Evolutionary conservation across 2,888 invertebrate genomes (phyloP).

Genomic region (Eupithecia abbreviata): DNA sequence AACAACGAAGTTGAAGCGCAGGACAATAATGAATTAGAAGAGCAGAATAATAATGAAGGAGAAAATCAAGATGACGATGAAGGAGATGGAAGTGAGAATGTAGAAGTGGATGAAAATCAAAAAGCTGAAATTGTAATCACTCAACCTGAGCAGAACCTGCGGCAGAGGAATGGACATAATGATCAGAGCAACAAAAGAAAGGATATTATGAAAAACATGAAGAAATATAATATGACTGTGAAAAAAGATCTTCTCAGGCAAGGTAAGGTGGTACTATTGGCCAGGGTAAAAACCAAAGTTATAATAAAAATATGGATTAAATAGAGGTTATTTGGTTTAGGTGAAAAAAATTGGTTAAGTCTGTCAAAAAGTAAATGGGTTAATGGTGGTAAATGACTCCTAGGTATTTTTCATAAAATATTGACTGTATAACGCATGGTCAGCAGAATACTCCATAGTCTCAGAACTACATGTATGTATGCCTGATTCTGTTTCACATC

Average conservation of each 20-base stretch:
- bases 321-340: neutral
- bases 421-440: neutral
- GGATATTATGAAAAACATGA: conserved; percentile 29
- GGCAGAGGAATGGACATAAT: neutral
- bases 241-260: conserved; percentile 26
- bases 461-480: neutral
- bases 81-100: neutral
- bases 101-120: neutral
- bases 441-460: neutral
- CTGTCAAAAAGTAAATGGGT: neutral
- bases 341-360: neutral
- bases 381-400: neutral
- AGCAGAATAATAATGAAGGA: neutral
- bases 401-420: neutral
- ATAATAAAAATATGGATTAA: neutral
- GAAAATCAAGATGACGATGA: neutral
- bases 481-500: neutral
- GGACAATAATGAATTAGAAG: neutral
- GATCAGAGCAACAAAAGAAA: neutral
- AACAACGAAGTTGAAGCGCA: neutral
- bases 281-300: neutral
- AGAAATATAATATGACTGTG: conserved; percentile 16
- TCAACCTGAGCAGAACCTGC: neutral
- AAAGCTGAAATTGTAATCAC: conserved; percentile 6
- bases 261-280: conserved; percentile 12